Conservation (phyloP, 2,113 vertebrate genomes). For the Saccopteryx leptura region DNA sequence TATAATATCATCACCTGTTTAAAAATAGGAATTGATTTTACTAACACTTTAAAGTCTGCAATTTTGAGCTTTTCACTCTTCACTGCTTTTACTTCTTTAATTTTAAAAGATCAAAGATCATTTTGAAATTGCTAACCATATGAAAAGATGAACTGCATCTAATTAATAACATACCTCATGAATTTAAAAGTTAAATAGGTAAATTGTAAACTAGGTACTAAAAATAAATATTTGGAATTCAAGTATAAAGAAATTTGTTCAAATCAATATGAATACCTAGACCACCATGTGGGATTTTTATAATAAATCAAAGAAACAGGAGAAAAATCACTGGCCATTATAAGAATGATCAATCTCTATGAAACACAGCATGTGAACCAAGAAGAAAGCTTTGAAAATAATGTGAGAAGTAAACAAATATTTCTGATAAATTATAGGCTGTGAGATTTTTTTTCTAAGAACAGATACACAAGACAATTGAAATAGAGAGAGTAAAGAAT, state of each 20-base stretch:
- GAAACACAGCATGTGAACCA: slow-evolving; percentile 8
- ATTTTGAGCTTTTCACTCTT: neutral
- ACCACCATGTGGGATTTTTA: neutral
- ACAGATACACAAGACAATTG: neutral
- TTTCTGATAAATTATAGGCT: slow-evolving; percentile 4
- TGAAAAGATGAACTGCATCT: neutral
- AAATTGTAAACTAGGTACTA: neutral
- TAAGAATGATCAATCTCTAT: slow-evolving; percentile 15
- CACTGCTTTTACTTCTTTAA: neutral
- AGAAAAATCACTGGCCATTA: slow-evolving; percentile 36
- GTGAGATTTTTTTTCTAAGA: slow-evolving; percentile 4
- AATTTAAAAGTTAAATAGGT: neutral
- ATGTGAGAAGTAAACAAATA: neutral
- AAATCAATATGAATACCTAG: neutral
- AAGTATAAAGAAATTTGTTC: slow-evolving; percentile 9
- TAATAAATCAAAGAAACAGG: neutral
- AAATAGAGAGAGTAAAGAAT: slow-evolving; percentile 43
- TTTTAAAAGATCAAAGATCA: slow-evolving; percentile 5
- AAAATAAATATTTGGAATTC: slow-evolving; percentile 28
- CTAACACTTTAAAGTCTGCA: slow-evolving; percentile 16
- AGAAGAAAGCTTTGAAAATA: slow-evolving; percentile 14
- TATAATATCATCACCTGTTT: slow-evolving; percentile 77
- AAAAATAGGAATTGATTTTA: slow-evolving; percentile 25
- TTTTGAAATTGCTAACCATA: slow-evolving; percentile 4
- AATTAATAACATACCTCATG: neutral